Evolutionary conservation across 2,888 invertebrate species (phyloP), one percentile per base, ranked within the genome.

Genomic region (Limenitis camilla): DNA sequence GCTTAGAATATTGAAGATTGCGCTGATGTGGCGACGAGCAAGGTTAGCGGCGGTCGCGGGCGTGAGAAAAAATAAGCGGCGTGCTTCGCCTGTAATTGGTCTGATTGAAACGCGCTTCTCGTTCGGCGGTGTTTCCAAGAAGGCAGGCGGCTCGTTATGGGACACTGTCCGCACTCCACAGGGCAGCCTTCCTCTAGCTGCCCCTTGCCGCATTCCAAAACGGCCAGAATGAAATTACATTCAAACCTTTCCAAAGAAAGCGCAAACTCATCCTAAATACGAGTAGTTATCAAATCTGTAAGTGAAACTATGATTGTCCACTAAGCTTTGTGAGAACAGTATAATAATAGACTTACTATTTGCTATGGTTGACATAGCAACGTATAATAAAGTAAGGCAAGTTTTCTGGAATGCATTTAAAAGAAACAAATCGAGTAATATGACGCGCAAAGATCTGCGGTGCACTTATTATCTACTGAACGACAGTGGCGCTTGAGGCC

Each of bases 71-170:
- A 76, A 76, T 72, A 74, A 71, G 73, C 67, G 72, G 76, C 60
- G 66, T 71, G 77, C 70, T 72, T 71, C 69, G 71, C 54, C 78
- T 78, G 81, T 86, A 86, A 86, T 86, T 84, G 85, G 85, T 72
- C 76, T 82, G 82, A 86, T 87, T 85, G 84, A 83, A 84, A 81
- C 78, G 82, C 81, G 79, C 74, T 71, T 66, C 72, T 75, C 75
- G 77, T 73, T 76, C 72, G 72, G 67, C 69, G 67, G 65, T 61
- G 65, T 69, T 82, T 84, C 84, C 80, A 71, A 83, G 85, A 83
- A 84, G 69, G 63, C 65, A 61, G 74, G 64, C 74, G 74, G 72
- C 80, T 82, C 72, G 79, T 81, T 78, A 78, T 74, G 74, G 77
- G 77, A 80, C 81, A 78, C 68, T 77, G 77, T 68, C 72, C 76